Conservation (phyloP, 2,888 invertebrate species). For the Zelleria hepariella region DNA sequence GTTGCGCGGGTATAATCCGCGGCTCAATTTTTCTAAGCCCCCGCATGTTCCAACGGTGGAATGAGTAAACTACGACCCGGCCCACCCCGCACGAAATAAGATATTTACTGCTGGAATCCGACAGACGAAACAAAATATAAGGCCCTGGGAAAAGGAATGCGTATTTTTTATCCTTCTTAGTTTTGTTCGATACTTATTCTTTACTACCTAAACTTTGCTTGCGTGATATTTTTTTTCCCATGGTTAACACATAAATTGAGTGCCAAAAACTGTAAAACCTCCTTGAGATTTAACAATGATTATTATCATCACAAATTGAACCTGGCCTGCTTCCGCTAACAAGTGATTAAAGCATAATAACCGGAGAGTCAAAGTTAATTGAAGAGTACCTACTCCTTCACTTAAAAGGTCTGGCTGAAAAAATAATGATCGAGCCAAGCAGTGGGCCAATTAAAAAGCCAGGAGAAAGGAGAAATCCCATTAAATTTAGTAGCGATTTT, state of each 20-base stretch:
- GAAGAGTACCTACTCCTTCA: too few relatives aligned
- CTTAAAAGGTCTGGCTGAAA: background rate
- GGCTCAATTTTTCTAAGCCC: constrained; percentile 15
- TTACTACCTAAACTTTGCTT: too few relatives aligned
- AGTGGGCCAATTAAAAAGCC: background rate
- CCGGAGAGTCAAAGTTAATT: too few relatives aligned
- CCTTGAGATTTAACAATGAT: too few relatives aligned
- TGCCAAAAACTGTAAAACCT: too few relatives aligned
- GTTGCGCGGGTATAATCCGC: constrained; percentile 12
- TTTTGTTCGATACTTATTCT: too few relatives aligned
- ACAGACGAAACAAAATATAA: background rate
- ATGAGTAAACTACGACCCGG: background rate
- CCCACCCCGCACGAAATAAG: background rate
- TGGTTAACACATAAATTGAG: too few relatives aligned
- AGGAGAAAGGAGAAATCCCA: background rate
- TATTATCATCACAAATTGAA: too few relatives aligned
- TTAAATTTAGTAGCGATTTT: background rate
- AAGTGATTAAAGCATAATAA: too few relatives aligned
- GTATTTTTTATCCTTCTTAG: too few relatives aligned
- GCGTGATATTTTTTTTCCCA: too few relatives aligned
- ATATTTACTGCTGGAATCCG: background rate
- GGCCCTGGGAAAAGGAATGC: background rate
- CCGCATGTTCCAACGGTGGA: background rate
- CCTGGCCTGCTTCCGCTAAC: too few relatives aligned
- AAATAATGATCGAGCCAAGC: background rate